phyloP scores from a whole-genome alignment of 2,888 invertebrate species.

The Drosophila aldrichi region DNA sequence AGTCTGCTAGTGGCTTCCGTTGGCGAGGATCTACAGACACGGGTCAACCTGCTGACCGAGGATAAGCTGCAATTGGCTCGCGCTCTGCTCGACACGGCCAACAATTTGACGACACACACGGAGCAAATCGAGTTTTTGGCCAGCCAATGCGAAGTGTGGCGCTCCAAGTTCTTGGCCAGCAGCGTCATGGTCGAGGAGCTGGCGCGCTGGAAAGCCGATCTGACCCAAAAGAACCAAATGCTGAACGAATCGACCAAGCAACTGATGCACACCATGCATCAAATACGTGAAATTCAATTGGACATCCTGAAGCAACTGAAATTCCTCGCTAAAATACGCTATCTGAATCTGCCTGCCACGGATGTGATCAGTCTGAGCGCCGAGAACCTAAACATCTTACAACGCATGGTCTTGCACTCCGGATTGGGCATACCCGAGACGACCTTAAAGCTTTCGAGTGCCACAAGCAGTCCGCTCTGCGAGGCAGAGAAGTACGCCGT shows the following conservation, averaged over 20 bases:
- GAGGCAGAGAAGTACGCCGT: slow-evolving; percentile 83
- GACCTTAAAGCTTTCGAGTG: slow-evolving; percentile 78
- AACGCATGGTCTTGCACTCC: slow-evolving; percentile 85
- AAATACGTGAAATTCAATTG: slow-evolving; percentile 85
- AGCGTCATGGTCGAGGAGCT: slow-evolving; percentile 97
- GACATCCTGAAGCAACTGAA: slow-evolving; percentile 84
- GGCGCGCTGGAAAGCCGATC: slow-evolving; percentile 93
- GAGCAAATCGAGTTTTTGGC: slow-evolving; percentile 97
- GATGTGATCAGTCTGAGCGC: slow-evolving; percentile 84
- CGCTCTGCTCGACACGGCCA: slow-evolving; percentile 93
- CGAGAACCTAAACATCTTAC: slow-evolving; percentile 84
- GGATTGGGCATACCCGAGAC: slow-evolving; percentile 84
- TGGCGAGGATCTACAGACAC: slow-evolving; percentile 95
- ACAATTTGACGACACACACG: slow-evolving; percentile 94
- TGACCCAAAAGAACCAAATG: slow-evolving; percentile 87
- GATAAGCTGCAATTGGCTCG: slow-evolving; percentile 95
- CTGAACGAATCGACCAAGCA: slow-evolving; percentile 83
- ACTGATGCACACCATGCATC: slow-evolving; percentile 80
- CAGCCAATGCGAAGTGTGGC: slow-evolving; percentile 98
- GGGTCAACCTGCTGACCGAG: slow-evolving; percentile 95
- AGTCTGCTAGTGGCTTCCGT: slow-evolving; percentile 97
- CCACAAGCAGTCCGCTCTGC: slow-evolving; percentile 80
- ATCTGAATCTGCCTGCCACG: slow-evolving; percentile 83
- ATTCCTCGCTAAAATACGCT: slow-evolving; percentile 84
- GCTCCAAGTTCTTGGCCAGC: slow-evolving; percentile 97